Conservation (phyloP, 2,113 vertebrate genomes). For the Zosterops borbonicus region DNA sequence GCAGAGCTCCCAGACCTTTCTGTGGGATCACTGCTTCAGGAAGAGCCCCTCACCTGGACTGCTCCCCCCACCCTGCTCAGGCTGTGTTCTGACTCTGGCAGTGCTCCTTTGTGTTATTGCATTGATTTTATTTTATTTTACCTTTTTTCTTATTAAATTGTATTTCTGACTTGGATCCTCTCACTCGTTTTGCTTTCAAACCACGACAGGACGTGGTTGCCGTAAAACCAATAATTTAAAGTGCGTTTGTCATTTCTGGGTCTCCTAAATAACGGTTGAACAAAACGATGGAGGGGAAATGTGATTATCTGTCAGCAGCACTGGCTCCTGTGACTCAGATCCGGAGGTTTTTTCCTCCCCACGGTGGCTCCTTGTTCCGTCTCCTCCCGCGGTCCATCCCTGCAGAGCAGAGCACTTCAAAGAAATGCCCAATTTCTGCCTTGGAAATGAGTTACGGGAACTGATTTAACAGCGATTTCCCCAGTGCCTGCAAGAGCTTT, state of each 20-base stretch:
- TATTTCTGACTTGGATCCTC: too few relatives aligned
- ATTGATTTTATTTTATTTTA: too few relatives aligned
- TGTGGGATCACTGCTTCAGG: too few relatives aligned
- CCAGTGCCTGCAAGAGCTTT: rapidly evolving
- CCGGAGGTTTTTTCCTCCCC: neutral
- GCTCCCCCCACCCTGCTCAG: too few relatives aligned
- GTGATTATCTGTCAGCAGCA: neutral
- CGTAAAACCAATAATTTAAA: neutral
- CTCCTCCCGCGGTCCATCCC: neutral
- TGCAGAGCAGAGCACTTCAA: neutral
- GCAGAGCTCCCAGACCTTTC: too few relatives aligned
- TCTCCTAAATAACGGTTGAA: neutral
- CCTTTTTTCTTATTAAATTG: too few relatives aligned
- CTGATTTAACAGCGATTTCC: neutral
- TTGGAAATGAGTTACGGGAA: neutral
- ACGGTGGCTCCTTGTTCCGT: neutral
- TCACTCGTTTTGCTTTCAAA: too few relatives aligned
- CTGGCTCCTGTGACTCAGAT: neutral
- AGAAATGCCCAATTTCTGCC: neutral
- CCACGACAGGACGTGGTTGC: too few relatives aligned
- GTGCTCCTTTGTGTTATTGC: too few relatives aligned
- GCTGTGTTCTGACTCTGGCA: too few relatives aligned
- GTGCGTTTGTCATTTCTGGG: neutral
- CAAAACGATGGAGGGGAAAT: neutral
- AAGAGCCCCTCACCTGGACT: too few relatives aligned